Base-by-base conservation (phyloP, 2,113 vertebrate genomes). In the Mellivora capensis region DNA sequence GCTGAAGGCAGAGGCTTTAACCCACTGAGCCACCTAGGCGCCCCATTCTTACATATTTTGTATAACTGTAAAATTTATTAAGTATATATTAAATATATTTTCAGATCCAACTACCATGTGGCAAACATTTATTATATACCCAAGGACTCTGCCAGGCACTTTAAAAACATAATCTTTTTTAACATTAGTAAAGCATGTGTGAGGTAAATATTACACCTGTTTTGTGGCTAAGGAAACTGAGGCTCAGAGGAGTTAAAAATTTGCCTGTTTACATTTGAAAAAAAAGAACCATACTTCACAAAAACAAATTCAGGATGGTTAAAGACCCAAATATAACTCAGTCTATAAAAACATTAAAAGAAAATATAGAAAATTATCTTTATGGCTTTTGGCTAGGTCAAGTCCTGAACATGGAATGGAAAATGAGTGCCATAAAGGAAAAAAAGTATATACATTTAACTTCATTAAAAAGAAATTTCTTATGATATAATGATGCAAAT, bases 271-370 rank as follows among this genome's bases (percentile, higher is more conserved):
- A 42, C 88, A 80, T 80, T 88, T 83, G 29, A 47, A n/a, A 69
- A 69, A 69, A 94, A 71, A 72, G 23, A 91, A 44, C 20, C 44
- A 29, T 86, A 57, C 27, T 31, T 97, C 80, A 57, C 34, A 79
- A 82, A 96, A 94, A 37, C 52, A 93, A 89, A 89, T 85, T 95
- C 59, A 81, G 8, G 59, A 54, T 67, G 39, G 21, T 54, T 95
- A 47, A 85, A 81, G 31, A 84, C 34, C 5, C 34, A 82, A 71
- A 29, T 89, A 54, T 37, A 79, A 67, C 25, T 90, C 52, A 95
- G 87, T 29, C 18, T 69, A 13, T 67, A 34, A 81, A 87, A 88
- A 2, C 72, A 81, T 81, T 85, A 82, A 17, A 84, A 85, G 57
- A 62, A 88, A 91, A 76, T 57, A 62, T 37, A 49, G 67, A 81